Percentiles rank a stretch among this genome's conserved stretches.
Evolutionary conservation across 2,113 vertebrate species (phyloP).

Genomic region (Empidonax alnorum): DNA sequence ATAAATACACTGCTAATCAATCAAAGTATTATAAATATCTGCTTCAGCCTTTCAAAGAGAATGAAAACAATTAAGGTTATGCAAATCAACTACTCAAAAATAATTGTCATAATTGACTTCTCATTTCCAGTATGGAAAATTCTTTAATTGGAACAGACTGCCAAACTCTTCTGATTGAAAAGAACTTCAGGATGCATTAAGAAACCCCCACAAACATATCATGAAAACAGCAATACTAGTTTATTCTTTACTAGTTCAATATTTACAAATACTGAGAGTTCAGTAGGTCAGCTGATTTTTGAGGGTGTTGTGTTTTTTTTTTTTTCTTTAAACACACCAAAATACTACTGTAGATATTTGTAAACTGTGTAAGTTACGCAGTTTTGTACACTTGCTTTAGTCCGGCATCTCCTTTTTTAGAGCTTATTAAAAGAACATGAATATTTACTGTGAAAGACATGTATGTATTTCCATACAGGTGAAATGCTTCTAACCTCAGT

Average conservation of each 20-base stretch:
- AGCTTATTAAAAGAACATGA: neutral
- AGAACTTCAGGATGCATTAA: conserved; percentile 50
- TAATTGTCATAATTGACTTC: conserved; percentile 69
- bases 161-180: conserved; percentile 21
- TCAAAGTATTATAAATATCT: conserved; percentile 61
- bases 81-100: conserved; percentile 68
- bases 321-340: neutral
- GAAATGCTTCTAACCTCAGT: neutral
- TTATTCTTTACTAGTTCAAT: neutral
- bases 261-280: neutral
- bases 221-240: neutral
- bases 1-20: conserved; percentile 48
- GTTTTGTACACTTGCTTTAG: neutral
- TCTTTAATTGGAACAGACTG: conserved; percentile 69
- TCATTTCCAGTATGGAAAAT: conserved; percentile 65
- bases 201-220: neutral
- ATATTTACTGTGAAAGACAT: neutral
- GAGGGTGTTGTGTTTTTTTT: neutral
- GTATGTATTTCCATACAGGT: neutral
- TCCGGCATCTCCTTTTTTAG: neutral
- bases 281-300: neutral
- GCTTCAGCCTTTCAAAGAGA: conserved; percentile 50
- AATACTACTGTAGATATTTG: neutral
- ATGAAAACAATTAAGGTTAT: conserved; percentile 66
- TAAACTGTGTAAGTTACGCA: neutral